phyloP scores from a whole-genome alignment of 1,140 invertebrate genomes.

The Sitophilus oryzae region DNA sequence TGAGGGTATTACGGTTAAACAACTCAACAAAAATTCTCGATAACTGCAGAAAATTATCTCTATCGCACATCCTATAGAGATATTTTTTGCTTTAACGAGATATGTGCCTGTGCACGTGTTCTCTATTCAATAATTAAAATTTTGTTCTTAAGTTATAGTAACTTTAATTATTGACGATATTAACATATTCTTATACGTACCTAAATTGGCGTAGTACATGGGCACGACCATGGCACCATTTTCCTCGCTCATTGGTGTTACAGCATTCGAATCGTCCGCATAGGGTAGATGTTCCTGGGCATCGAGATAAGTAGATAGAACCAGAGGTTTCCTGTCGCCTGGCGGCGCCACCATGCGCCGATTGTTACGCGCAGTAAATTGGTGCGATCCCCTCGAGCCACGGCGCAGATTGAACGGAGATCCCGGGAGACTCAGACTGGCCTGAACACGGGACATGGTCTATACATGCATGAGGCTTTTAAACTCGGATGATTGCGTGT shows the following conservation, averaged over 20 bases:
- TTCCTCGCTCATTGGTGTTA: conserved; percentile 97
- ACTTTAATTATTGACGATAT: conserved; percentile 7
- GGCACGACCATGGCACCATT: conserved; percentile 91
- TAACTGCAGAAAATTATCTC: too few species aligned
- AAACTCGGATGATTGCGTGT: background rate
- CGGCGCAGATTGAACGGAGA: conserved; percentile 90
- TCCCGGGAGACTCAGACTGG: conserved; percentile 91
- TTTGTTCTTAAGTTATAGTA: background rate
- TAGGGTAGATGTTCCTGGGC: conserved; percentile 95
- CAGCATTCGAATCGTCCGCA: conserved; percentile 94
- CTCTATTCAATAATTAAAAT: too few species aligned
- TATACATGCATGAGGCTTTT: conserved; percentile 37
- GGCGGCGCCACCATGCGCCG: conserved; percentile 57
- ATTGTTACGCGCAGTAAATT: conserved; percentile 82
- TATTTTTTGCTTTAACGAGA: too few species aligned
- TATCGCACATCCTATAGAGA: too few species aligned
- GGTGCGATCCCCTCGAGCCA: conserved; percentile 83
- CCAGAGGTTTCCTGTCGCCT: conserved; percentile 86
- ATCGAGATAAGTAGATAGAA: conserved; percentile 90
- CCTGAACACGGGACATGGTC: conserved; percentile 57
- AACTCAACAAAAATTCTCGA: too few species aligned
- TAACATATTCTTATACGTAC: conserved; percentile 38
- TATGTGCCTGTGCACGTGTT: too few species aligned
- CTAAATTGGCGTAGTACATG: conserved; percentile 76
- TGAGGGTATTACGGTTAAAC: conserved; percentile 4